These are phyloP conservation scores for Rotaria magnacalcarata DNA, from an alignment of 2,888 invertebrate genomes.

Conservation along the genomic window DNA sequence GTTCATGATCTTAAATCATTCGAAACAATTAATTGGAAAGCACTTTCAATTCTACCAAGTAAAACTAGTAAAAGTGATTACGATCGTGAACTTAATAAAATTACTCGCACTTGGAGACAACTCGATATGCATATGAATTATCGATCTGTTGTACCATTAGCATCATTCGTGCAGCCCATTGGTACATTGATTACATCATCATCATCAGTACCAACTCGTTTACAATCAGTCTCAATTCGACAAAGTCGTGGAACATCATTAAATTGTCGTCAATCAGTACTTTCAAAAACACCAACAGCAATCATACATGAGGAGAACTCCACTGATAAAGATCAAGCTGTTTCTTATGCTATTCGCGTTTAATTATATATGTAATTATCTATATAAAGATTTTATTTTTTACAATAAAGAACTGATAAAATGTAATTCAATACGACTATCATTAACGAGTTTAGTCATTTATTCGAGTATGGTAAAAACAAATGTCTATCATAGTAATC, in stretches of 20 bases:
- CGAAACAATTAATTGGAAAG: constrained; percentile 58
- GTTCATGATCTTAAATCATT: constrained; percentile 58
- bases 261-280: background rate
- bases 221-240: background rate
- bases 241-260: background rate
- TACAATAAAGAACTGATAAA: no score
- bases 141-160: background rate
- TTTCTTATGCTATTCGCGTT: constrained; percentile 23
- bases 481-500: no score
- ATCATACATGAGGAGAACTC: background rate
- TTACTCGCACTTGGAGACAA: background rate
- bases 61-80: background rate
- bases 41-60: background rate
- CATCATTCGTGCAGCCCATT: background rate
- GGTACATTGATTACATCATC: background rate
- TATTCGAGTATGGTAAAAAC: no score
- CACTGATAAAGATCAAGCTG: background rate
- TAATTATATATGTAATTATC: background rate
- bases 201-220: constrained; percentile 6
- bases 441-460: no score
- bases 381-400: no score
- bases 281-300: background rate
- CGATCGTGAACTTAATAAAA: constrained; percentile 1
- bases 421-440: no score
- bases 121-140: background rate